phyloP scores from a whole-genome alignment of 2,113 vertebrate genomes.

The Anolis carolinensis region DNA sequence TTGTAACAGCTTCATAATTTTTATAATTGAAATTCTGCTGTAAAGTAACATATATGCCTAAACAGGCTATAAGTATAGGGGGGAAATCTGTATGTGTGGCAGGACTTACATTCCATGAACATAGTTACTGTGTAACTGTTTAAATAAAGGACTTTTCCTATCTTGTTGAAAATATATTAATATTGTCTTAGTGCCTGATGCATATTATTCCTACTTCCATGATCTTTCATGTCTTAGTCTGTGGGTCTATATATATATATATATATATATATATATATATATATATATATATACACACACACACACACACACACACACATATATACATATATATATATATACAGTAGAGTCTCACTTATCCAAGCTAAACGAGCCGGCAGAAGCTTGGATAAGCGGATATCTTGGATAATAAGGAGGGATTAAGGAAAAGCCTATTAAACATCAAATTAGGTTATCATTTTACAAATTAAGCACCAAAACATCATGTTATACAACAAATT shows the following conservation, averaged over 20 bases:
- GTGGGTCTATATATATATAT: constrained; percentile 37
- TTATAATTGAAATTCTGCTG: background rate
- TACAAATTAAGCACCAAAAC: no score
- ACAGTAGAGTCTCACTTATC: no score
- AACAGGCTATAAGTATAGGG: background rate
- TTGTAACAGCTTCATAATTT: background rate
- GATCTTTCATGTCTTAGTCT: constrained; percentile 49
- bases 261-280: no score
- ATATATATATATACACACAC: no score
- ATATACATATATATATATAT: no score
- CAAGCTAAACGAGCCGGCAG: no score
- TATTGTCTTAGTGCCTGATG: background rate
- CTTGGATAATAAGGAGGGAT: no score
- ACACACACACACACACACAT: no score
- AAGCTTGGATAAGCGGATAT: no score
- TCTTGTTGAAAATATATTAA: background rate
- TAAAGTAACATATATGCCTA: background rate
- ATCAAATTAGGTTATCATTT: no score
- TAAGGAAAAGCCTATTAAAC: no score
- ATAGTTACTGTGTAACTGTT: background rate
- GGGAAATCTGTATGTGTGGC: background rate
- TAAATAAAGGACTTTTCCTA: background rate
- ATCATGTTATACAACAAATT: no score
- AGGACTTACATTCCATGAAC: background rate
- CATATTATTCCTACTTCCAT: background rate